A percentile compares a stretch with the other conserved stretches of the same genome.
These are phyloP conservation scores for Leiothrix lutea DNA, from an alignment of 2,113 vertebrate species.

Conservation along the genomic window DNA sequence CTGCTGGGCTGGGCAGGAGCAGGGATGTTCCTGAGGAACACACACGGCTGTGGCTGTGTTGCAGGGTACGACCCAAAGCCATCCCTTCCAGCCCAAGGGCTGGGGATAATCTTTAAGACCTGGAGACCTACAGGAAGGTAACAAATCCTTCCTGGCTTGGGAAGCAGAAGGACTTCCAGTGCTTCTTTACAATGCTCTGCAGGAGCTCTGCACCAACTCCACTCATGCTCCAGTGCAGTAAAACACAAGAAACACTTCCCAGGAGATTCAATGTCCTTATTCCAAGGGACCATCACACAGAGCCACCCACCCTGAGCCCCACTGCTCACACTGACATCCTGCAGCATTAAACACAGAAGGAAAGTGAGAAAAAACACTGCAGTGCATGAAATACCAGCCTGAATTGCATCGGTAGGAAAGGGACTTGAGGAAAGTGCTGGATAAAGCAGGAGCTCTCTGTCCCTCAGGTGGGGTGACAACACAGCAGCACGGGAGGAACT, in stretches of 20 bases:
- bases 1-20: not conserved
- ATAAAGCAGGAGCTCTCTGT: not conserved
- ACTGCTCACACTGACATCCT: not conserved
- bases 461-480: not conserved
- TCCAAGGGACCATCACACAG: not conserved
- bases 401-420: not conserved
- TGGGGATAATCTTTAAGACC: not conserved
- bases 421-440: not conserved
- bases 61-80: not conserved
- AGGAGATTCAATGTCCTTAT: not conserved
- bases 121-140: not conserved
- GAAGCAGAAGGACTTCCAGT: not conserved
- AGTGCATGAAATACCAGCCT: not conserved
- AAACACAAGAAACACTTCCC: not conserved
- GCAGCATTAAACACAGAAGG: not conserved
- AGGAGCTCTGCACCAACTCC: not conserved
- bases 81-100: not conserved
- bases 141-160: too few species aligned
- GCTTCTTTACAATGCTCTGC: not conserved
- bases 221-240: not conserved
- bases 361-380: not conserved
- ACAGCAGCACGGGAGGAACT: not conserved
- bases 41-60: fast-evolving
- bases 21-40: not conserved
- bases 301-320: not conserved